Percentiles rank a stretch among this genome's conserved stretches.
phyloP scores from a whole-genome alignment of 2,113 vertebrate species.

The Ardeotis arabs region DNA sequence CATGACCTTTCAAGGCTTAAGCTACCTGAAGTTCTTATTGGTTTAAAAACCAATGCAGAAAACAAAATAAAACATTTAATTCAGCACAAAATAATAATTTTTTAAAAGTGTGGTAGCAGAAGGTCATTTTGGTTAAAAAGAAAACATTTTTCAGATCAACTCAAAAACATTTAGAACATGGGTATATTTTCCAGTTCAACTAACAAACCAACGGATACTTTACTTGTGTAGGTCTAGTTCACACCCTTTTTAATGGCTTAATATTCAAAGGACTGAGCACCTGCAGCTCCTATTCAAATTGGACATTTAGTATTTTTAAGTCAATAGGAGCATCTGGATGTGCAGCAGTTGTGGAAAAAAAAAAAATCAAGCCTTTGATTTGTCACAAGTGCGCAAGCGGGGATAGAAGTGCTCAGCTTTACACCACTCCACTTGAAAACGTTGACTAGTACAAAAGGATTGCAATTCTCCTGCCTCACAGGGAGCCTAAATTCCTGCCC shows the following conservation, averaged over 20 bases:
- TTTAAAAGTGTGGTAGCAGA: not conserved
- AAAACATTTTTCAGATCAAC: not conserved
- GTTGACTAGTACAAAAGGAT: not conserved
- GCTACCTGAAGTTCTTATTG: not conserved
- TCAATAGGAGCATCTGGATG: not conserved
- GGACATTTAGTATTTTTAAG: not conserved
- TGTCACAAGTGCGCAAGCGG: not conserved
- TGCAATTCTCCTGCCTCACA: not conserved
- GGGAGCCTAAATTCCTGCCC: constrained; percentile 21
- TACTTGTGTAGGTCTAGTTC: not conserved
- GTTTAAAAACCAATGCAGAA: not conserved
- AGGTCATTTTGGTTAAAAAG: not conserved
- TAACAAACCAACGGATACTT: not conserved
- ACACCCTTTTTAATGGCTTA: not conserved
- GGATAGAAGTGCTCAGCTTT: not conserved
- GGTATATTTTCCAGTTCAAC: not conserved
- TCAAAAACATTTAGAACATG: not conserved
- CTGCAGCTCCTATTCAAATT: not conserved
- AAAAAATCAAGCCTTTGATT: not conserved
- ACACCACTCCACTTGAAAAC: not conserved
- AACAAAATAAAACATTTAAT: not conserved
- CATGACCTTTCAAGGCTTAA: not conserved
- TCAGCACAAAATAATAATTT: not conserved
- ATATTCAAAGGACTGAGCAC: not conserved
- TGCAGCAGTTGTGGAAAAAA: not conserved